Evolutionary conservation across 2,888 invertebrate species (phyloP).

Genomic region (Lochmaea capreae): DNA sequence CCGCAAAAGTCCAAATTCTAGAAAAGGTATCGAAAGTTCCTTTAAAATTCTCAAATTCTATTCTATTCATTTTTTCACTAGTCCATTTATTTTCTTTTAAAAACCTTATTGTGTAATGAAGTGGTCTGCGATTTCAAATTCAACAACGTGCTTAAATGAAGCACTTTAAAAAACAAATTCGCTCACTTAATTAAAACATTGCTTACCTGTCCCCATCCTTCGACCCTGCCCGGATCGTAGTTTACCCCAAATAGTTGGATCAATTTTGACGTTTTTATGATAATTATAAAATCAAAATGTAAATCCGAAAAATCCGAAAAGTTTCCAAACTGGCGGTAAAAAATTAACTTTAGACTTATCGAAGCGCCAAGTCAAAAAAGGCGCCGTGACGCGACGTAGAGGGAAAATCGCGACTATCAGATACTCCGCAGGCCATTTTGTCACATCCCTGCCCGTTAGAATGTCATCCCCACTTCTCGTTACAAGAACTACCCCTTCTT

Average conservation of each 20-base stretch:
- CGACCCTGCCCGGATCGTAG: conserved; percentile 73
- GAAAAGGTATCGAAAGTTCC: too few species aligned
- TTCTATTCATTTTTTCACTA: too few species aligned
- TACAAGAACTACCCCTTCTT: conserved; percentile 55
- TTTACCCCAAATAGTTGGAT: conserved; percentile 72
- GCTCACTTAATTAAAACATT: background rate
- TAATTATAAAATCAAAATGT: conserved; percentile 2
- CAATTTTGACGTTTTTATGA: conserved; percentile 59
- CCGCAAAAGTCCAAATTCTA: too few species aligned
- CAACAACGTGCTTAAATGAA: too few species aligned
- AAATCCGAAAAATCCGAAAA: background rate
- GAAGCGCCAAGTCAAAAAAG: conserved; percentile 13
- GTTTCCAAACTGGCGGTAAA: background rate
- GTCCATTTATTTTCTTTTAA: too few species aligned
- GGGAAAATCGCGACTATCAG: conserved; percentile 59
- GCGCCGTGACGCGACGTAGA: conserved; percentile 39
- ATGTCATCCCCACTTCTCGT: conserved; percentile 61
- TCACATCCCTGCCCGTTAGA: conserved; percentile 65
- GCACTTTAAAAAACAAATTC: too few species aligned
- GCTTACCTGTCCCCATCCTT: conserved; percentile 80
- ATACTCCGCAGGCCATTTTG: conserved; percentile 73
- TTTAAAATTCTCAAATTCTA: too few species aligned
- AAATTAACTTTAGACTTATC: conserved; percentile 13
- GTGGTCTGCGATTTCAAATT: too few species aligned
- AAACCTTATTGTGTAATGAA: too few species aligned